Evolutionary conservation across 2,797 vertebrate genomes (phyloP).

Genomic region (Prunella strophiata): DNA sequence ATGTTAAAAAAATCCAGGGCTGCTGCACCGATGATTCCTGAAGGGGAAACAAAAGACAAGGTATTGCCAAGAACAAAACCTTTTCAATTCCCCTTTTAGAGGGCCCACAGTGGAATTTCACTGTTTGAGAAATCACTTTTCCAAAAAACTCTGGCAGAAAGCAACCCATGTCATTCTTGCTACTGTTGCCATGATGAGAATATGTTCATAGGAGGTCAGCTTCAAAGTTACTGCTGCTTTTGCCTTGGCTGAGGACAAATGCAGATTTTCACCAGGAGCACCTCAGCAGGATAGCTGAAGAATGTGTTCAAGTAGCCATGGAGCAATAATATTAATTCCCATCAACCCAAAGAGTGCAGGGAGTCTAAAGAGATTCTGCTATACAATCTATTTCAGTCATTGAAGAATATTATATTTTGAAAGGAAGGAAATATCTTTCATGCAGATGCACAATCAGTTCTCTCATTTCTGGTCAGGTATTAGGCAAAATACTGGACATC

Average conservation of each 20-base stretch:
- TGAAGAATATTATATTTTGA: not conserved
- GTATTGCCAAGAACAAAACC: not conserved
- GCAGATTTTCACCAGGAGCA: not conserved
- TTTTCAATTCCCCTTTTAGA: not conserved
- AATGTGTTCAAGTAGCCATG: not conserved
- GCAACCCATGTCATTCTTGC: rapidly evolving
- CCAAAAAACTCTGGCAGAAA: not conserved
- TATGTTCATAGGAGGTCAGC: not conserved
- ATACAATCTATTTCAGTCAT: not conserved
- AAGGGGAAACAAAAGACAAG: not conserved
- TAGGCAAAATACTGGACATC: not conserved
- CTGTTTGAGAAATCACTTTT: not conserved
- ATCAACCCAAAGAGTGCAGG: not conserved
- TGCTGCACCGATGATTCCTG: constrained; percentile 81
- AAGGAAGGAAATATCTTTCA: not conserved
- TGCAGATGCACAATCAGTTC: not conserved
- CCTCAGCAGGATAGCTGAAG: not conserved
- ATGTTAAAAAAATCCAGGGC: constrained; percentile 83
- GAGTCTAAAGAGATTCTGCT: not conserved
- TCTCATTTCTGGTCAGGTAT: not conserved
- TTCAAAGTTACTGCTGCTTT: not conserved
- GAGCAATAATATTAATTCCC: not conserved
- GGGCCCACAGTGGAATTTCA: not conserved
- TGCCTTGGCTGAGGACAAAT: not conserved
- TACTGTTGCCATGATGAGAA: not conserved